Evolutionary conservation across 2,888 invertebrate genomes (phyloP), one percentile per base, ranked within the genome.

Genomic region (Alloscopus bannaensis): DNA sequence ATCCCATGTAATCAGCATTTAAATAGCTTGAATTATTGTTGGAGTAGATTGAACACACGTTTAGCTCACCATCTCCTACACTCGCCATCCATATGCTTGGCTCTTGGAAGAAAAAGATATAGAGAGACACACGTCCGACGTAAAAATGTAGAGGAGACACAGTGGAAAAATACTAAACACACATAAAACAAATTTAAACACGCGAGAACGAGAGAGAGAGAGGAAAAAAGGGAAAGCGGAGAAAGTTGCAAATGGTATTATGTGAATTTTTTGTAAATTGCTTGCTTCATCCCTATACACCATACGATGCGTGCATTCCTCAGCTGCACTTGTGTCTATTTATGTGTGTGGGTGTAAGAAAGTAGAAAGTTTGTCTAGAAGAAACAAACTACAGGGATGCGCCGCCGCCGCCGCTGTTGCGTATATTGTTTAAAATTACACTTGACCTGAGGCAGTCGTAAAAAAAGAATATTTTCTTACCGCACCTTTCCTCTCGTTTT

Each of bases 1-100:
- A 76, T 76, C 76, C 64, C 45, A 52, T 60, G 29, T 62, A 76
- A 76, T 76, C 68, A 76, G 76, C 69, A 69, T 60, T 64, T 76
- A 76, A 75, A 75, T 68, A 60, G 50, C 50, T 24, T 4, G 50
- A 68, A 75, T 75, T 75, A 68, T 50, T 60, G 57, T 57, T 28
- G 18, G 18, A 31, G 57, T 31, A n/a, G 29, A 31, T 31, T 31
- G 29, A 57, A 26, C 55, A 57, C 29, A 57, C 55, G 55, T 55
- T 55, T 55, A 24, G 1, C 11, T n/a, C 55, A 13, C 55, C 42
- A 50, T 31, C 26, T 24, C 29, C n/a, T n/a, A n/a, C n/a, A n/a
- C n/a, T n/a, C n/a, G n/a, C n/a, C n/a, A n/a, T n/a, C n/a, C n/a
- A n/a, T n/a, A n/a, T n/a, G n/a, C n/a, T n/a, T n/a, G n/a, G n/a